Conservation (phyloP, 1,140 invertebrate genomes). For the Dreissena polymorpha region DNA sequence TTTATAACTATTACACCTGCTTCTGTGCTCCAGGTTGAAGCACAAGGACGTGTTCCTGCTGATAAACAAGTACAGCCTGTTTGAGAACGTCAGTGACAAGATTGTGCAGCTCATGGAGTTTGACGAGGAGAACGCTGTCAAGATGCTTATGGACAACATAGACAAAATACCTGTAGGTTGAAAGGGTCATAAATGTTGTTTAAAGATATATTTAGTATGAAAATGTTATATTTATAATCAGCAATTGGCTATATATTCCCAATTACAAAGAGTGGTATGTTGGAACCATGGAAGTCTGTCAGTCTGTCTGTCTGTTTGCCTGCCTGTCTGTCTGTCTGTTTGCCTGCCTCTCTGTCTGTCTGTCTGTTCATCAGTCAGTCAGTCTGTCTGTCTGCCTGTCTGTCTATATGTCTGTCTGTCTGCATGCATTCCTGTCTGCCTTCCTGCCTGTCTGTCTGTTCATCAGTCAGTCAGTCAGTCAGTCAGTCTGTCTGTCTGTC, state of each 20-base stretch:
- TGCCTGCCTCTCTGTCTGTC: no score
- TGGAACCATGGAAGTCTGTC: no score
- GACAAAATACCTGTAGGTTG: slow-evolving; percentile 85
- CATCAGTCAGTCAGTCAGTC: not conserved
- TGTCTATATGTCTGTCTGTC: no score
- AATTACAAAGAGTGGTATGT: no score
- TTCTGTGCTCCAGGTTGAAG: slow-evolving; percentile 88
- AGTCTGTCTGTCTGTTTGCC: not conserved
- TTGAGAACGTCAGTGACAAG: slow-evolving; percentile 91
- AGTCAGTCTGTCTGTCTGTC: not conserved
- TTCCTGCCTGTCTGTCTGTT: not conserved
- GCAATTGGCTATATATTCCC: no score
- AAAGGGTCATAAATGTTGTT: not conserved
- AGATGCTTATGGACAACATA: slow-evolving; percentile 90
- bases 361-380: no score
- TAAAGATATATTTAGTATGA: no score
- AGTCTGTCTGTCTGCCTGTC: no score
- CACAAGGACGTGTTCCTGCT: slow-evolving; percentile 92
- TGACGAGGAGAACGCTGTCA: slow-evolving; percentile 90
- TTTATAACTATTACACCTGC: no score
- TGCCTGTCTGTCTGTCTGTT: not conserved
- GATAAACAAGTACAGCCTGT: slow-evolving; percentile 91
- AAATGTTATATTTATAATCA: no score
- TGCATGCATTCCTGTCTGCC: no score
- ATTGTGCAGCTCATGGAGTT: slow-evolving; percentile 92